Percentiles rank a stretch among this genome's conserved stretches.
phyloP scores from a whole-genome alignment of 2,113 vertebrate genomes.

The Triplophysa siluroides region DNA sequence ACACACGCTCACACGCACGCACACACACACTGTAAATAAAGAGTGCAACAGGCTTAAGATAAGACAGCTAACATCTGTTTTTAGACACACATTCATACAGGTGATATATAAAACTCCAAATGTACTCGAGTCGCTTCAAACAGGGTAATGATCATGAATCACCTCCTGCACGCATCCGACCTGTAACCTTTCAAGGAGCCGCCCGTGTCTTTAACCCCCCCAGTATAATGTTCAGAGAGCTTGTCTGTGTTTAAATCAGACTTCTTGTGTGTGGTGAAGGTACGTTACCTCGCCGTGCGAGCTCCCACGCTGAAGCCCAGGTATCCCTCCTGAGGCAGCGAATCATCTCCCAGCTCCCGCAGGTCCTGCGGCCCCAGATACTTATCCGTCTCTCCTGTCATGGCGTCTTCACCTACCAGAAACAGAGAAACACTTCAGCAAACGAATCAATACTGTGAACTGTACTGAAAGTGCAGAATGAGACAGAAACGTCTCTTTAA shows the following conservation, averaged over 20 bases:
- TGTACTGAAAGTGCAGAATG: no score
- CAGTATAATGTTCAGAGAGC: not conserved
- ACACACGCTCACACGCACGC: no score
- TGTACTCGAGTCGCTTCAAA: no score
- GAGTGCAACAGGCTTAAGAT: constrained; percentile 16
- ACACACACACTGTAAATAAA: constrained; percentile 17
- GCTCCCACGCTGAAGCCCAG: constrained; percentile 96
- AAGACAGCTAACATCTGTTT: constrained; percentile 6
- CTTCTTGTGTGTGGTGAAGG: not conserved
- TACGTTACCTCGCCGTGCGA: constrained; percentile 89
- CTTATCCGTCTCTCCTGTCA: constrained; percentile 96
- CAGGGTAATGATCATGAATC: no score
- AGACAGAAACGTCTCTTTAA: no score
- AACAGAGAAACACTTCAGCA: constrained; percentile 47
- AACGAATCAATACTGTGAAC: not conserved
- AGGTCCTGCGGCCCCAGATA: constrained; percentile 96
- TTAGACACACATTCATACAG: no score
- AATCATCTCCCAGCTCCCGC: constrained; percentile 94
- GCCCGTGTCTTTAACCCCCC: no score
- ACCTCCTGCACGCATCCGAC: no score
- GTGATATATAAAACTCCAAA: no score
- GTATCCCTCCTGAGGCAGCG: constrained; percentile 93
- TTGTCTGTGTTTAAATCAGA: not conserved
- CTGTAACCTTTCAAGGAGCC: no score
- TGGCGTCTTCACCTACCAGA: constrained; percentile 91